Evolutionary conservation across 1,140 invertebrate species (phyloP), one percentile per base, ranked within the genome.

Genomic region (Tetragonula clypearis): DNA sequence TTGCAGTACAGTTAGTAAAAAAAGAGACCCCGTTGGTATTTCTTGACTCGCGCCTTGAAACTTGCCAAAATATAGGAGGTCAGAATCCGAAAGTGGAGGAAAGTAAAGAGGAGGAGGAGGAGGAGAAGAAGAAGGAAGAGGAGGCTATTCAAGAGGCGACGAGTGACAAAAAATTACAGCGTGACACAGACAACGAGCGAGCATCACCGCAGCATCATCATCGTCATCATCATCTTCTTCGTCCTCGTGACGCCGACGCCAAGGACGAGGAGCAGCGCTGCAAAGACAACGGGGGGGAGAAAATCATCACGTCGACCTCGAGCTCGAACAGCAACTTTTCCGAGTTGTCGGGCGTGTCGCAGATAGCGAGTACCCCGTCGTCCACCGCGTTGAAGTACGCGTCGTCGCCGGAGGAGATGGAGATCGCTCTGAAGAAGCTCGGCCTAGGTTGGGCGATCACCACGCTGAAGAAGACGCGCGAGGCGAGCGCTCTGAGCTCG

Each of bases 361-460:
- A 94, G 83, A 94, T 94, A 71, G 86, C 88, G 3, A 93, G 90
- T 65, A 92, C 91, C 14, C 91, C 92, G 5, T 91, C 91, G 11
- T 94, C 91, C 26, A 93, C 93, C 49, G 58, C 87, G 21, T 86
- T 91, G 41, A 92, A 91, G 79, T 91, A 83, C 82, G 90, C 87
- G 60, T 92, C 91, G 12, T 92, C 92, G 6, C 90, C 96, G 75
- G 96, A 96, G 91, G 95, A 95, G 80, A 95, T 95, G 86, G 95
- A 95, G 88, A 91, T 79, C 14, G 96, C 95, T 69, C 95, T 96
- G 60, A 95, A 95, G 90, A 96, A 95, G 88, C 94, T 96, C 41
- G 96, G 96, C 19, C 95, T 96, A 92, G 95, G 95, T 5, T 97
- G 96, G 96, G 96, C 96, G 11, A 95, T 96, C 2, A 95, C 96